phyloP scores from a whole-genome alignment of 1,140 invertebrate genomes.

The Dendrolimus kikuchii region DNA sequence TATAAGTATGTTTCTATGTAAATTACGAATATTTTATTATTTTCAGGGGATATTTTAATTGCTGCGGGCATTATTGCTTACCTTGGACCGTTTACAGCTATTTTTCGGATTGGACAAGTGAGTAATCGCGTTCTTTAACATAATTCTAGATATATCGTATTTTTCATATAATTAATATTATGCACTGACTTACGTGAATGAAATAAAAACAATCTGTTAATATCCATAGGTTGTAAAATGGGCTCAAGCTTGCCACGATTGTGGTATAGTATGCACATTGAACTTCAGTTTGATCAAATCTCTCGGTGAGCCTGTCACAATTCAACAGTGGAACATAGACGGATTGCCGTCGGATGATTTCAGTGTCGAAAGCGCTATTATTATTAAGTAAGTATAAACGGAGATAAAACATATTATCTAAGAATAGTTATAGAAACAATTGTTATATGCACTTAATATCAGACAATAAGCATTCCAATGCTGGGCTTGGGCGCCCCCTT shows the following conservation, averaged over 20 bases:
- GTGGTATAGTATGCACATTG: conserved; percentile 82
- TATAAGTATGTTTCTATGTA: too few relatives aligned
- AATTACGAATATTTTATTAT: too few relatives aligned
- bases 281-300: conserved; percentile 82
- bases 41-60: conserved; percentile 86
- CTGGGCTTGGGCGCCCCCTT: too few relatives aligned
- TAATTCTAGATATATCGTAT: conserved; percentile 1
- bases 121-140: conserved; percentile 4
- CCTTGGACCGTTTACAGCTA: conserved; percentile 90
- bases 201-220: background rate
- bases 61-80: conserved; percentile 93
- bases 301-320: conserved; percentile 89
- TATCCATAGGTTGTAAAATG: conserved; percentile 77
- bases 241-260: conserved; percentile 77
- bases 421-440: too few relatives aligned
- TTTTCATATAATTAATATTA: background rate
- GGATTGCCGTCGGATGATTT: conserved; percentile 92
- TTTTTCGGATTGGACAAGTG: conserved; percentile 79
- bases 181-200: too few relatives aligned
- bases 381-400: conserved; percentile 77
- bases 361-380: conserved; percentile 94
- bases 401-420: background rate
- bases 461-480: too few relatives aligned
- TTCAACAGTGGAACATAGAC: conserved; percentile 92
- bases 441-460: too few relatives aligned